Evolutionary conservation across 92 coral and sea anemone genomes (phyloP), one percentile per base, ranked within the genome.

Genomic region (Nematostella vectensis): DNA sequence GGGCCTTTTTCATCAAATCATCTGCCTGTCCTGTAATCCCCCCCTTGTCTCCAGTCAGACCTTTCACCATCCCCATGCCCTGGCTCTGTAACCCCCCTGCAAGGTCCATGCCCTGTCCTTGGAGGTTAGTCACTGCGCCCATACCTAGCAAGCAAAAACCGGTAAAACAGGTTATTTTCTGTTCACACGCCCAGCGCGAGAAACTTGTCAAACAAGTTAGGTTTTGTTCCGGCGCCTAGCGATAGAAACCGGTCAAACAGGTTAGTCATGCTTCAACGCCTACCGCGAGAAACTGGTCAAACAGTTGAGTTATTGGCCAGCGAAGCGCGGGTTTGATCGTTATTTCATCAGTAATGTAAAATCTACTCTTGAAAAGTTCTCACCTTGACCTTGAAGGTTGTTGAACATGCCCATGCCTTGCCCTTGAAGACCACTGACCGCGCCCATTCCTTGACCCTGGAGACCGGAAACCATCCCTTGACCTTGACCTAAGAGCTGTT

Each of bases 61-160:
- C 72, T 29, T 27, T 54, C 19, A 55, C 38, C 72, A 66, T 55
- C 11, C 72, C 72, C 72, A 66, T 54, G 6, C 77, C 77, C 29
- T 70, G 60, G 36, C 54, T 59, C 48, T 82, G 70, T 31, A 77
- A 61, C 11, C 66, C 88, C 25, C 68, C 40, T 2, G 79, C 87
- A 56, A 74, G 42, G 2, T 50, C 79, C 69, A 67, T 62, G 30
- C 96, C 94, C 66, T 88, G 93, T 1, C 88, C 81, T 59, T 87
- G 83, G n/a, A 87, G 59, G 21, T 77, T 52, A 51, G 67, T 77
- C 19, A 78, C 66, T 37, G 79, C 75, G 25, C 79, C 85, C 89
- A 82, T 76, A 12, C 96, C 88, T 86, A 62, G 73, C 15, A 45
- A 45, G 18, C 18, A 19, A 11, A 80, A 54, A 16, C 83, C 76